Conservation (phyloP, 2,113 vertebrate genomes). For the Lonchura striata region DNA sequence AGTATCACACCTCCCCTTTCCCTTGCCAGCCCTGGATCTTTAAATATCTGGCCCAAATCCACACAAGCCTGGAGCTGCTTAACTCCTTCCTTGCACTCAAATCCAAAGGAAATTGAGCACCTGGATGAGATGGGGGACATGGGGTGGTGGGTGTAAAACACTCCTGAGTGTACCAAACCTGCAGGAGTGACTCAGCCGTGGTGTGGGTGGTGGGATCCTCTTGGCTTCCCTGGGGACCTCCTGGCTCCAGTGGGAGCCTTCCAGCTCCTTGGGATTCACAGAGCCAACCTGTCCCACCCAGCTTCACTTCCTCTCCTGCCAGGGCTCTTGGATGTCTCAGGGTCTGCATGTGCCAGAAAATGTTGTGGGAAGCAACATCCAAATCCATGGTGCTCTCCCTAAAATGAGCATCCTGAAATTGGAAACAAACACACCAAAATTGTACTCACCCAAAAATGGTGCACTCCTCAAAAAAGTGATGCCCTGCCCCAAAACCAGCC, state of each 20-base stretch:
- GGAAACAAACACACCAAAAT: no score
- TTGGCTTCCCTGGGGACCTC: not conserved
- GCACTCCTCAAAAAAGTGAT: not conserved
- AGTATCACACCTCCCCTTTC: constrained; percentile 49
- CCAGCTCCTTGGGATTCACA: not conserved
- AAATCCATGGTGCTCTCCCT: rapidly evolving
- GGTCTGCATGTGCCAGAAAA: rapidly evolving
- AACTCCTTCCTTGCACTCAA: constrained; percentile 11
- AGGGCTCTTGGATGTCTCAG: not conserved
- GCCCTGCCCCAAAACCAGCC: not conserved
- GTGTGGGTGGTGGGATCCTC: not conserved
- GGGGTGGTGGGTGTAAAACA: not conserved
- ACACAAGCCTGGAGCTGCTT: not conserved
- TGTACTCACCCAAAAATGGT: no score
- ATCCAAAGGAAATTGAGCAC: not conserved
- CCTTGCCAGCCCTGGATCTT: constrained; percentile 25
- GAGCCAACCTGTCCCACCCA: not conserved
- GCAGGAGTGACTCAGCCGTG: not conserved
- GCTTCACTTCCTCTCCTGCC: rapidly evolving
- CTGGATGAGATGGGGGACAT: not conserved
- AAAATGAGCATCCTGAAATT: not conserved
- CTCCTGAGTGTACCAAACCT: not conserved
- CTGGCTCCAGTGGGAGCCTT: not conserved
- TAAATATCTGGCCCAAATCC: constrained; percentile 70
- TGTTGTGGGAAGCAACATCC: not conserved